Evolutionary conservation across 2,888 invertebrate species (phyloP), one percentile per base, ranked within the genome.

Genomic region (Mythimna pallens): DNA sequence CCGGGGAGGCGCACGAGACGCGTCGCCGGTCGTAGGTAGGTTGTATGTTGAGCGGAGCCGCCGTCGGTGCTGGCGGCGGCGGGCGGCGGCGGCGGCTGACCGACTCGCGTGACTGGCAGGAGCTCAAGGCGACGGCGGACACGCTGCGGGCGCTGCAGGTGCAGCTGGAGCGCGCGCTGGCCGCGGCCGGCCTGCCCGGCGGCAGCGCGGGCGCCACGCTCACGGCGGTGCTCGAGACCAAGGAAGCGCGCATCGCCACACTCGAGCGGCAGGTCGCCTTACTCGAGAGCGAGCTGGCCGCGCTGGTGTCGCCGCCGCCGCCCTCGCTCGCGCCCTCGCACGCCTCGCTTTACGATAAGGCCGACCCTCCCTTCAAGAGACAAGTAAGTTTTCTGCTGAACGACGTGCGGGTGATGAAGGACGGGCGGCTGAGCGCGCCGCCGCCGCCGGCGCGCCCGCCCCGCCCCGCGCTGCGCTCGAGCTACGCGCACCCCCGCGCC

Each of bases 351-450:
- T 97, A 96, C 96, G 97, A 97, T 96, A 97, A 97, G 94, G 97
- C 97, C 94, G 95, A 97, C 92, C 94, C 95, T 91, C 97, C 97
- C 96, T 97, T 97, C 97, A 98, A 97, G 97, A 97, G 98, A 96
- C 98, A 98, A 98, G 98, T 98, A 98, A 98, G 98, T 98, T 97
- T 97, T 97, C 97, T 97, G 97, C 97, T 97, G 97, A 97, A 97
- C 97, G 97, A 97, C 97, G 97, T 97, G 95, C 97, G 97, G 96
- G 97, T 97, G 97, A 97, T 97, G 97, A 97, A 97, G 97, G 97
- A 97, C 96, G 97, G 97, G 88, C 96, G 96, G 90, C 92, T 93
- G 94, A 96, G 93, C 91, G 93, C 93, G 92, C 92, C 94, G 85
- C 93, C 94, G 86, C 89, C 90, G 78, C 93, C 93, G 86, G 89